Base-by-base conservation (phyloP, 2,797 vertebrate species). In the Siniperca scherzeri region DNA sequence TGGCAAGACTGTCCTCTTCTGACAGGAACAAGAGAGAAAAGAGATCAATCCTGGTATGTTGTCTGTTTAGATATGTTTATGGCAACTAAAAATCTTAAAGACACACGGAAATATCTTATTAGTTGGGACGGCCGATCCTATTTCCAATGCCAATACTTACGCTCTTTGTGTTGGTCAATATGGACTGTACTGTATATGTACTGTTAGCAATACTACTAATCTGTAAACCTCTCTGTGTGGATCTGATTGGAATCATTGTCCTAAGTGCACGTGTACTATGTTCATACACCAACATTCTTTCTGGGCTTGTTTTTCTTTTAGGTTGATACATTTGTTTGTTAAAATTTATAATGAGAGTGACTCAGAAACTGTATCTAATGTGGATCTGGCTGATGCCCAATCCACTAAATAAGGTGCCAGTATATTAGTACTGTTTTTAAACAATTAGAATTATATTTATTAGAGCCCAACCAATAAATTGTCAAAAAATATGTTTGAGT, bases 1-100 rank as follows among this genome's bases (percentile, higher is more conserved):
- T 96, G 53, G 89, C 91, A 19, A 95, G 72, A 48, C 70, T 82
- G 5, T 95, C 93, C 36, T 93, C 93, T 40, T 88, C 93, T 95
- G 78, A 19, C 68, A 70, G 44, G 48, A 60, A 81, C 19, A 72
- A 70, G 73, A 88, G n/a, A 87, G 12, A 81, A 38, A 7, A 81
- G 1, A 78, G 7, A 61, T 56, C 5, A 74, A 14, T 30, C 12
- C 44, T 16, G 42, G 4, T 61, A 9, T 30, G 50, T 9, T 25
- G 27, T 55, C 10, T 27, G 14, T 36, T 40, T 14, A 56, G 0
- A 36, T 2, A 13, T 22, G n/a, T 33, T 66, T 16, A 42, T 4
- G 4, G 0, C 7, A 44, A 38, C 36, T 36, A 25, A 11, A 7
- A 36, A 48, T 38, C 40, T 59, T 50, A 40, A 22, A 77, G 22